phyloP scores from a whole-genome alignment of 2,888 invertebrate genomes.

The Limenitis arthemis region DNA sequence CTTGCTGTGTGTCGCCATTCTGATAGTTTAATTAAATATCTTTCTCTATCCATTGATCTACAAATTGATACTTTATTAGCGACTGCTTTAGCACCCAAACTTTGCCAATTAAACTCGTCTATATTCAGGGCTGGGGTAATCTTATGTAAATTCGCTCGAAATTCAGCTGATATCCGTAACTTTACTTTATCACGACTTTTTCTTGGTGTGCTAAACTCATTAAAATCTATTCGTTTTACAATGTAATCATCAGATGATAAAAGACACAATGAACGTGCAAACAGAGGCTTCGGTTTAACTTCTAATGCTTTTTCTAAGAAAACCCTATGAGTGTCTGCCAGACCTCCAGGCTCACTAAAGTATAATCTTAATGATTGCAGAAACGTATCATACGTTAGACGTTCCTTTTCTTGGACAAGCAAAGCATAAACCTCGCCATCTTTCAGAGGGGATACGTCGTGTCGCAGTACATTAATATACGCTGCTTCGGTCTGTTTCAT shows the following conservation, averaged over 20 bases:
- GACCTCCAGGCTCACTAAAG: slow-evolving; percentile 39
- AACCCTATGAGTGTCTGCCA: slow-evolving; percentile 30
- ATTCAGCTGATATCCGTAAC: slow-evolving; percentile 26
- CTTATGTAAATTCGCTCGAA: slow-evolving; percentile 39
- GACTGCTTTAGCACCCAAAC: slow-evolving; percentile 40
- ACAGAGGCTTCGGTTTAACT: slow-evolving; percentile 8
- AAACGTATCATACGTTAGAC: slow-evolving; percentile 33
- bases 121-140: slow-evolving; percentile 35
- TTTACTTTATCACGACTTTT: slow-evolving; percentile 16
- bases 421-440: slow-evolving; percentile 28
- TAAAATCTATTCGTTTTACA: slow-evolving; percentile 3
- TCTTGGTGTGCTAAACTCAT: neutral
- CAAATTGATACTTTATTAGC: slow-evolving; percentile 36
- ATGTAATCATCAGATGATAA: slow-evolving; percentile 14
- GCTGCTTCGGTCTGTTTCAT: slow-evolving; percentile 37
- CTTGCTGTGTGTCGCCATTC: slow-evolving; percentile 34
- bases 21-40: slow-evolving; percentile 29
- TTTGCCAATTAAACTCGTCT: slow-evolving; percentile 32
- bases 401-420: slow-evolving; percentile 12
- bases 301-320: slow-evolving; percentile 16
- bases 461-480: slow-evolving; percentile 43
- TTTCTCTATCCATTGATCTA: slow-evolving; percentile 27
- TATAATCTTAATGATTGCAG: slow-evolving; percentile 37
- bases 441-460: slow-evolving; percentile 34
- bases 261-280: slow-evolving; percentile 27